A percentile compares a stretch with the other conserved stretches of the same genome.
phyloP scores from a whole-genome alignment of 2,888 invertebrate species.

The Neoascia interrupta region DNA sequence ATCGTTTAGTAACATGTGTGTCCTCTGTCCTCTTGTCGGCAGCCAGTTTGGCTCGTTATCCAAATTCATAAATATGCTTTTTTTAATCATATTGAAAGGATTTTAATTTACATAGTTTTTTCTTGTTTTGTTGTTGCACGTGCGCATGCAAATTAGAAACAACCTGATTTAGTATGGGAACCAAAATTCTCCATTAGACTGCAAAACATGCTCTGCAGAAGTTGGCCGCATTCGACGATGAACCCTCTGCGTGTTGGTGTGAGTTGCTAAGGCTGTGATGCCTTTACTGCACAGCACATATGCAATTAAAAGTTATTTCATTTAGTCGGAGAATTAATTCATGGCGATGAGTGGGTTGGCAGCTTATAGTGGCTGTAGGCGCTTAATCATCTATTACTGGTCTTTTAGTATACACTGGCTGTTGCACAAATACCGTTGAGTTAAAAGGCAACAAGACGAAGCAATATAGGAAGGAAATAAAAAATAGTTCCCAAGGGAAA shows the following conservation, averaged over 20 bases:
- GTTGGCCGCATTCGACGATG: neutral
- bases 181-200: constrained; percentile 1
- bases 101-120: neutral
- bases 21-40: constrained; percentile 26
- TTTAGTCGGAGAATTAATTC: constrained; percentile 43
- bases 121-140: constrained; percentile 6
- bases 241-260: neutral
- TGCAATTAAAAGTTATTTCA: constrained; percentile 55
- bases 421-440: constrained; percentile 5
- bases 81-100: constrained; percentile 33
- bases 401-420: neutral
- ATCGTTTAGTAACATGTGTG: neutral
- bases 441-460: neutral
- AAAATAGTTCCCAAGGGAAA: constrained; percentile 18
- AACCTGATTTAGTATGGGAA: constrained; percentile 15
- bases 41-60: constrained; percentile 9
- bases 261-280: constrained; percentile 8
- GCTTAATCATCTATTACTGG: constrained; percentile 13
- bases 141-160: constrained; percentile 8
- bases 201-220: neutral
- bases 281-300: too few species aligned
- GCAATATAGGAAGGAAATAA: neutral
- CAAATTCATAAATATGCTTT: constrained; percentile 13
- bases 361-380: constrained; percentile 29
- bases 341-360: constrained; percentile 42